Evolutionary conservation across 1,140 invertebrate species (phyloP), one percentile per base, ranked within the genome.

Genomic region (Drosophila obscura): DNA sequence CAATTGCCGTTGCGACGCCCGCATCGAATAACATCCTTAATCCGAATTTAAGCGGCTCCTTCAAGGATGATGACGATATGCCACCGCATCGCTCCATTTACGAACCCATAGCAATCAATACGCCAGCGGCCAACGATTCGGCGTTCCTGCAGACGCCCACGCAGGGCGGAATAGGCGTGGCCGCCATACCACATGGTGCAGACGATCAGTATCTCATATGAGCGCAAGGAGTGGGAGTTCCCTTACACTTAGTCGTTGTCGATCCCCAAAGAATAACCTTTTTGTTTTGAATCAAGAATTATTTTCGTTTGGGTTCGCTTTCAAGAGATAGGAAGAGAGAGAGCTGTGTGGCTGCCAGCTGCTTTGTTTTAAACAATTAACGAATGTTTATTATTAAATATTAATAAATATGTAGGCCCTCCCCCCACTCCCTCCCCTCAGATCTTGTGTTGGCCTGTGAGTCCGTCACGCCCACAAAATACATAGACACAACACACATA

Each of bases 11-110:
- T 11, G 55, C 75, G 24, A 56, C 73, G 41, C 87, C 83, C 19
- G 67, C 90, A 60, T 91, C 91, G 39, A 92, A 92, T 68, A 92
- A 92, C 73, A 90, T 92, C 46, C 71, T 92, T 22, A 92, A 92
- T 80, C 84, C 90, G 80, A 91, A 92, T 91, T 91, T 92, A 90
- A 91, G 91, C 77, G 91, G 91, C 73, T 91, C 90, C 43, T 92
- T 92, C 48, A 88, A 90, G 53, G 91, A 92, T 58, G 89, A 81
- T 49, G 91, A 90, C 61, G 77, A 91, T 63, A 72, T 90, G 67
- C 63, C 78, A 71, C 81, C 85, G 56, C 81, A 90, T 69, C 85
- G 79, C 46, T 90, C 87, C 16, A 90, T 91, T 41, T 91, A 91
- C 57, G 90, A 92, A 78, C 88, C 90, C 15, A 87, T 83, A 46